Base-by-base conservation (phyloP, 30 jellyfish, hydroid and myxozoan species). In the Turritopsis dohrnii region DNA sequence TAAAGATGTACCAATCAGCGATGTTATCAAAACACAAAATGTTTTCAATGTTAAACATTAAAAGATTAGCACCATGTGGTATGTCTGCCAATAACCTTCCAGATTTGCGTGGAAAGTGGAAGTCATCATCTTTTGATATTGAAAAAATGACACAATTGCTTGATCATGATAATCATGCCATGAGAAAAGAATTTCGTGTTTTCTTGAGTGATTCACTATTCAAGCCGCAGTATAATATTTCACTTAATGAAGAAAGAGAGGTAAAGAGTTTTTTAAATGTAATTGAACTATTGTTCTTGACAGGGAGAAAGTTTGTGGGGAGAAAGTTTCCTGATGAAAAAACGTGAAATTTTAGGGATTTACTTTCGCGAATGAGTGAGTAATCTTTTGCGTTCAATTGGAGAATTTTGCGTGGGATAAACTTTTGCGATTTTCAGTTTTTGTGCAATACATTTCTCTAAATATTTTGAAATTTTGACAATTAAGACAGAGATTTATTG, bases 121-220 rank as follows among this genome's bases (percentile, higher is more conserved):
- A 79, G 8, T 71, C 65, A 19, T 28, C 83, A 52, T 21, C 74
- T 21, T 90, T 90, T 53, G 87, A 90, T 79, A 76, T 85, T 27
- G 90, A 90, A 18, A 90, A 85, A 73, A 90, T 90, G 97, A 69
- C 81, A 28, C 81, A 86, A 16, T 23, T 90, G 76, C 85, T 90
- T 65, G 97, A 90, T 83, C 95, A 90, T 65, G 97, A 90, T 30
- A 90, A 90, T 86, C 97, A 90, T 41, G 89, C 86, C 28, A 90
- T 90, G 97, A 81, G 95, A 54, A 84, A 76, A 29, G 84, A 90
- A 25, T 86, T 90, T 54, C 88, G 97, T 24, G 81, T 76, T 71
- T 90, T 90, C 54, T 88, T 90, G 76, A 90, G 97, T 79, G 97
- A 90, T 79, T 94, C 97, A 1, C 87, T 90, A 66, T 85, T 90